Conservation (phyloP, 2,888 invertebrate species). For the Meteorus cinctellus region DNA sequence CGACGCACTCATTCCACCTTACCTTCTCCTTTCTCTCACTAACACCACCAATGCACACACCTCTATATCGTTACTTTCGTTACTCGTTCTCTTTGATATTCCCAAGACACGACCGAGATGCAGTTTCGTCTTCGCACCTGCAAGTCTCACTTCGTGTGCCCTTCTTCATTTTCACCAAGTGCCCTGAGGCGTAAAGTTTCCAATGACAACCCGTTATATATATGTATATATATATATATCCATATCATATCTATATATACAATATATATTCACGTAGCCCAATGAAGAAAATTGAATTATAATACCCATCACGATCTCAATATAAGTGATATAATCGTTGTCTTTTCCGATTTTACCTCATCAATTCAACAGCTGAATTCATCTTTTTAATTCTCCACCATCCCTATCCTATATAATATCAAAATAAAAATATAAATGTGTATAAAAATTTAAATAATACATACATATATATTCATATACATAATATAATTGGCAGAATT, state of each 20-base stretch:
- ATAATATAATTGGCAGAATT: conserved; percentile 31
- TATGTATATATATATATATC: conserved; percentile 10
- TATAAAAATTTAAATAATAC: not conserved
- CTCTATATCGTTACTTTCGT: conserved; percentile 17
- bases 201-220: conserved; percentile 20
- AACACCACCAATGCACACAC: conserved; percentile 18
- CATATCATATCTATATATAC: conserved; percentile 4
- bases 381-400: not conserved
- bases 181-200: conserved; percentile 28
- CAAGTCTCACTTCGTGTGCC: conserved; percentile 19
- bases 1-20: conserved; percentile 34
- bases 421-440: not conserved
- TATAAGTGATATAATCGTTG: conserved; percentile 28
- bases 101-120: conserved; percentile 41
- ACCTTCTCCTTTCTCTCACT: conserved; percentile 10
- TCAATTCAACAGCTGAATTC: not conserved
- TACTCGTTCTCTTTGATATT: conserved; percentile 42
- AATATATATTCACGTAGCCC: conserved; percentile 6
- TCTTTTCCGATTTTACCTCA: conserved; percentile 4
- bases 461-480: not conserved
- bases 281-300: conserved; percentile 11
- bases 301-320: conserved; percentile 28
- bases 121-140: conserved; percentile 41
- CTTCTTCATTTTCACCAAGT: conserved; percentile 37
- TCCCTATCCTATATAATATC: not conserved